phyloP scores from a whole-genome alignment of 2,113 vertebrate genomes.

The Myodes glareolus region DNA sequence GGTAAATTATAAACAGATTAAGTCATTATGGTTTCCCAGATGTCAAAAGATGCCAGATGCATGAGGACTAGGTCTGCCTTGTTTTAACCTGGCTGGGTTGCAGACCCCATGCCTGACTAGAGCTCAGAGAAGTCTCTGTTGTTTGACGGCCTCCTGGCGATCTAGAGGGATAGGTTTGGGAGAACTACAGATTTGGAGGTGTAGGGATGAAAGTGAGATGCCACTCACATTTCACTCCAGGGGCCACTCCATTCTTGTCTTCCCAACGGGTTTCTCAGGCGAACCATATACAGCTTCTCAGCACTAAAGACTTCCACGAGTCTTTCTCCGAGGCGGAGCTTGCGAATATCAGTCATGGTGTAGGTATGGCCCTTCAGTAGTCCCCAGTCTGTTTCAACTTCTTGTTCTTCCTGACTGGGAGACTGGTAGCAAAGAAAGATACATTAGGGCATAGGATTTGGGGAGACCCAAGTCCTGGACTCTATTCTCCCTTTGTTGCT shows the following conservation, averaged over 20 bases:
- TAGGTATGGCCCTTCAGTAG: constrained; percentile 94
- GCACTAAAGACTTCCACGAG: constrained; percentile 88
- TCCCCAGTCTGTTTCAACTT: constrained; percentile 87
- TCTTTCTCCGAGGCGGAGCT: constrained; percentile 89
- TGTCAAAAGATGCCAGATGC: background rate
- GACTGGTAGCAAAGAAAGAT: constrained; percentile 34
- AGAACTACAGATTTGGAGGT: background rate
- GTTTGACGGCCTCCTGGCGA: background rate
- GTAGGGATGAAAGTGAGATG: background rate
- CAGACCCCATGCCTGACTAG: background rate
- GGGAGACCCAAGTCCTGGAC: background rate
- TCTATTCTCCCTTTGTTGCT: background rate
- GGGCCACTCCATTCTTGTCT: constrained; percentile 93
- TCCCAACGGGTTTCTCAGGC: constrained; percentile 97
- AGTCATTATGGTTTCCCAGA: background rate
- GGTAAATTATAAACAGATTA: constrained; percentile 5
- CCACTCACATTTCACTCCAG: constrained; percentile 94
- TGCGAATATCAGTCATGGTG: constrained; percentile 92
- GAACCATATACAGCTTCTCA: constrained; percentile 93
- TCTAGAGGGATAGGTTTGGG: background rate
- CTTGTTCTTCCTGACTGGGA: constrained; percentile 86
- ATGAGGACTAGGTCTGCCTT: background rate
- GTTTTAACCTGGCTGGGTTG: constrained; percentile 22
- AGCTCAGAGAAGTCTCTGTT: background rate
- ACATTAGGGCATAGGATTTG: background rate